Evolutionary conservation across 2,797 vertebrate species (phyloP).

Genomic region (Dermochelys coriacea): DNA sequence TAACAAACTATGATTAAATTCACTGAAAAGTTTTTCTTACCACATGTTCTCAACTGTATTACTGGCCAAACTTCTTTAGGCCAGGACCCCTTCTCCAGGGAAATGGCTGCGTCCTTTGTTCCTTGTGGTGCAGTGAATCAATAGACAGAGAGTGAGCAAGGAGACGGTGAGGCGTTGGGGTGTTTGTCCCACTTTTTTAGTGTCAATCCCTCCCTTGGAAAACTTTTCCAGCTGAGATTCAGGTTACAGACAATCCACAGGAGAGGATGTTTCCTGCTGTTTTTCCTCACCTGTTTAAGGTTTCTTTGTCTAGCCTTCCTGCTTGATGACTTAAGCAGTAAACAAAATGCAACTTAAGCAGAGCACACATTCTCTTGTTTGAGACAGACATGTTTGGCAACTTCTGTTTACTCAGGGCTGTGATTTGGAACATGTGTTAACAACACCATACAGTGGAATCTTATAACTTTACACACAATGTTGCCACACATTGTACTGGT

Average conservation of each 20-base stretch:
- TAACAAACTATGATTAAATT: neutral
- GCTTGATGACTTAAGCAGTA: neutral
- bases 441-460: neutral
- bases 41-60: neutral
- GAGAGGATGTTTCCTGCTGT: neutral
- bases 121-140: neutral
- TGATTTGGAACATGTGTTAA: neutral
- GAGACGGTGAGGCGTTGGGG: no score
- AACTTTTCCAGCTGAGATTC: neutral
- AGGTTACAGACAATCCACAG: neutral
- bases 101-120: neutral
- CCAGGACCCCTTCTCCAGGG: no score
- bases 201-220: neutral
- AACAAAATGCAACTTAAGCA: no score
- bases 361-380: no score
- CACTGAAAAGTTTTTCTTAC: neutral
- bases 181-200: neutral
- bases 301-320: neutral
- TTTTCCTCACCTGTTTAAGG: neutral
- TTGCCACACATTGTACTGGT: neutral
- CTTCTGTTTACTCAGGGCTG: neutral
- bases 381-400: no score
- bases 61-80: neutral
- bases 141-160: neutral
- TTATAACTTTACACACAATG: neutral